Conservation (phyloP, 1,140 invertebrate genomes). For the Temnothorax longispinosus region DNA sequence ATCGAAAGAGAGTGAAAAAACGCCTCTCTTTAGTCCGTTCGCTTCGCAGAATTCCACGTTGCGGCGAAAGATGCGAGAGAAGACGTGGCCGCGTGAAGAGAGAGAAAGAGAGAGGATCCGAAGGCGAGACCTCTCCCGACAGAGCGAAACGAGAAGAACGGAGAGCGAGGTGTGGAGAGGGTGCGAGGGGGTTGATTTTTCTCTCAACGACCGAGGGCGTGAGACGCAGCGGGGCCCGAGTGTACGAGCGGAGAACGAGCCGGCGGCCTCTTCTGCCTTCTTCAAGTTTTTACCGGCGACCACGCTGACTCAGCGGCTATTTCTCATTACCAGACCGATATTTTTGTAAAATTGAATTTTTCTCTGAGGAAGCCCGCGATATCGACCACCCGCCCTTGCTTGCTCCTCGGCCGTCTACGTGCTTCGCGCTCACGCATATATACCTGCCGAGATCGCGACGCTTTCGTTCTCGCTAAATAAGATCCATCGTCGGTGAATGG, state of each 20-base stretch:
- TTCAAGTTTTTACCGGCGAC: slow-evolving; percentile 73
- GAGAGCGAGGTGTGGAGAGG: not conserved
- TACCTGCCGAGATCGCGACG: slow-evolving; percentile 11
- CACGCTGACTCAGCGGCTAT: slow-evolving; percentile 75
- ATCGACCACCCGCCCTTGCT: slow-evolving; percentile 51
- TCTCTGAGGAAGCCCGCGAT: slow-evolving; percentile 74
- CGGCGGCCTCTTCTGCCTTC: slow-evolving; percentile 62
- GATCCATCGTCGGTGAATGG: slow-evolving; percentile 17
- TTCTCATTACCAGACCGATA: slow-evolving; percentile 77
- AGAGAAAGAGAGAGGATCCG: not conserved
- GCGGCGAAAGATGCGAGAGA: slow-evolving; percentile 27
- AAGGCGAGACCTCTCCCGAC: slow-evolving; percentile 16
- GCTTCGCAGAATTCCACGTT: slow-evolving; percentile 43
- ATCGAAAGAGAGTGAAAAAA: not conserved
- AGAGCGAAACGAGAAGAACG: slow-evolving; percentile 26
- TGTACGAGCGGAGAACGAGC: slow-evolving; percentile 65
- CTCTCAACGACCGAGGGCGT: slow-evolving; percentile 72
- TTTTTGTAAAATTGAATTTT: slow-evolving; percentile 79
- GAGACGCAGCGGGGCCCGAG: slow-evolving; percentile 61
- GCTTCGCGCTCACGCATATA: not conserved
- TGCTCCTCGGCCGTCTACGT: slow-evolving; percentile 19
- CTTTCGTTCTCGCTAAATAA: slow-evolving; percentile 13
- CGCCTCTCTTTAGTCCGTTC: slow-evolving; percentile 15
- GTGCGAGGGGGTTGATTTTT: slow-evolving; percentile 73
- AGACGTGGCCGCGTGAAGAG: not conserved